These are phyloP conservation scores for Scaeva pyrastri DNA, from an alignment of 2,888 invertebrate species.

Conservation along the genomic window DNA sequence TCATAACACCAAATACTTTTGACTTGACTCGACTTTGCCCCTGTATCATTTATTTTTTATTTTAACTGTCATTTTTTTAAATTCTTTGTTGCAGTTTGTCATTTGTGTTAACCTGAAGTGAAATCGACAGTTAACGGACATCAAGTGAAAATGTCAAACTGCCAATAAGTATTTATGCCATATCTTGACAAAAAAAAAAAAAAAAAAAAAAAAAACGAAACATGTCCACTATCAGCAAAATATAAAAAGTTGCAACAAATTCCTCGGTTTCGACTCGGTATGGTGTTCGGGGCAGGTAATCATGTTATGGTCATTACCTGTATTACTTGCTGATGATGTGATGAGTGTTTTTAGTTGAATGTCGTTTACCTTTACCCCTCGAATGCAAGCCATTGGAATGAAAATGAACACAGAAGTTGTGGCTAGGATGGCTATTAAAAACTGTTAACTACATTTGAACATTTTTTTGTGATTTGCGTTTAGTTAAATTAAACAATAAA, in stretches of 20 bases:
- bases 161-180: conserved; percentile 43
- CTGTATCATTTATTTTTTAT: background rate
- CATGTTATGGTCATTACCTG: conserved; percentile 69
- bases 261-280: background rate
- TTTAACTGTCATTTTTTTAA: conserved; percentile 14
- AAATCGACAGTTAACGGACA: conserved; percentile 55
- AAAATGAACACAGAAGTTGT: background rate
- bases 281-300: too few relatives aligned
- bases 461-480: conserved; percentile 21
- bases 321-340: conserved; percentile 1
- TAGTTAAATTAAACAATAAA: background rate
- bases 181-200: background rate
- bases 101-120: conserved; percentile 43
- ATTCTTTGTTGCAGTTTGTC: background rate
- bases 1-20: background rate
- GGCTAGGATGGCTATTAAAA: conserved; percentile 36
- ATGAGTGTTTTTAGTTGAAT: conserved; percentile 8
- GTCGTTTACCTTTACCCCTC: conserved; percentile 65
- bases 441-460: conserved; percentile 47
- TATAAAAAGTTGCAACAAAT: conserved; percentile 24
- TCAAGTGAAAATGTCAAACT: conserved; percentile 70
- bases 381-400: too few relatives aligned
- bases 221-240: conserved; percentile 30
- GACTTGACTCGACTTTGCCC: background rate
- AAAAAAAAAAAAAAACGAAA: conserved; percentile 20